phyloP scores from a whole-genome alignment of 2,888 invertebrate genomes.

The Phengaris alcon region DNA sequence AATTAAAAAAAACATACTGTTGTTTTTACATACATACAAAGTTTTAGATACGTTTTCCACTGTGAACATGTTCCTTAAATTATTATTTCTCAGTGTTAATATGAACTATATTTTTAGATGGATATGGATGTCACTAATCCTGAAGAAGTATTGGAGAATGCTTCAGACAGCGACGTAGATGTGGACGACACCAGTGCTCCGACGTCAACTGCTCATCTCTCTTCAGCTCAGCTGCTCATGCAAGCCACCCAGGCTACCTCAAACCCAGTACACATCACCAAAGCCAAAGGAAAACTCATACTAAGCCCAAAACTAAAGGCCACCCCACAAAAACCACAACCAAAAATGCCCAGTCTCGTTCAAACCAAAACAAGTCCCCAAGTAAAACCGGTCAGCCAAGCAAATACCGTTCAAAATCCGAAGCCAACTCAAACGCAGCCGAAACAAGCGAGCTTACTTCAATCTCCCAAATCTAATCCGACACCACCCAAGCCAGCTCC shows the following conservation, averaged over 20 bases:
- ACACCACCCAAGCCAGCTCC: constrained; percentile 37
- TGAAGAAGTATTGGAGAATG: constrained; percentile 59
- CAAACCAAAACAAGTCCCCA: constrained; percentile 42
- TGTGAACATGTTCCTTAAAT: no score
- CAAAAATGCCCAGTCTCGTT: constrained; percentile 42
- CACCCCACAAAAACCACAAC: constrained; percentile 35
- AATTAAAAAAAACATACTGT: background rate
- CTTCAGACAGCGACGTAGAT: constrained; percentile 71
- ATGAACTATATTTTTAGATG: constrained; percentile 38
- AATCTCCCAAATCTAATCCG: constrained; percentile 32
- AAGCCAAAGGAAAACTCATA: constrained; percentile 51
- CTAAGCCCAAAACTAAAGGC: constrained; percentile 49
- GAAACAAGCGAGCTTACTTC: constrained; percentile 34
- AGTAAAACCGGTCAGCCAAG: constrained; percentile 33
- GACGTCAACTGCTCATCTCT: constrained; percentile 50
- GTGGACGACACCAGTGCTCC: constrained; percentile 59
- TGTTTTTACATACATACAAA: background rate
- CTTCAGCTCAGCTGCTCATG: constrained; percentile 67
- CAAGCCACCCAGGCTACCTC: constrained; percentile 55
- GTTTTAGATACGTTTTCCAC: background rate
- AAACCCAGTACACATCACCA: constrained; percentile 42
- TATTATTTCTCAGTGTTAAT: background rate
- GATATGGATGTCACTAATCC: constrained; percentile 54
- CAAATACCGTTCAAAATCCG: constrained; percentile 30
- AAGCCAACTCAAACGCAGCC: constrained; percentile 23